These are phyloP conservation scores for Noturus placidus DNA, from an alignment of 2,113 vertebrate genomes.

Conservation along the genomic window DNA sequence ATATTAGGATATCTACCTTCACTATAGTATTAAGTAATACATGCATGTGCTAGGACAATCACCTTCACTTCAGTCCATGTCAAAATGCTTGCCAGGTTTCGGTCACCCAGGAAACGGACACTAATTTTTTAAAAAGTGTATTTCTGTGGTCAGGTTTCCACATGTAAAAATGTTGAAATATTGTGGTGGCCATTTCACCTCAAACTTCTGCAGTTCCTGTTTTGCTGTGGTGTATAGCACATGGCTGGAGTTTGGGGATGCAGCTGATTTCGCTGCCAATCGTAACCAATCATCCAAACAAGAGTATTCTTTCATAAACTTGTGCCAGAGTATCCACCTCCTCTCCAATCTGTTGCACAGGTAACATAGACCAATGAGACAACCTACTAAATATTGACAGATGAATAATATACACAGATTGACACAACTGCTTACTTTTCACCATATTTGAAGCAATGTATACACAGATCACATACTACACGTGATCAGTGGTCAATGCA, in stretches of 20 bases:
- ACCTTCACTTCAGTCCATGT: neutral
- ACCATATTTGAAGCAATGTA: neutral
- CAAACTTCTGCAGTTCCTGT: constrained; percentile 66
- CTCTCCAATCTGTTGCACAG: constrained; percentile 62
- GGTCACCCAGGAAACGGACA: neutral
- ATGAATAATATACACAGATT: neutral
- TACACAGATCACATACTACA: neutral
- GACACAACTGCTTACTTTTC: neutral
- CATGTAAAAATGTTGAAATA: neutral
- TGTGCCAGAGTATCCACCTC: constrained; percentile 67
- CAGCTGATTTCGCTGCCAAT: constrained; percentile 59
- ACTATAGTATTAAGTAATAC: constrained; percentile 18
- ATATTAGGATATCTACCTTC: constrained; percentile 13
- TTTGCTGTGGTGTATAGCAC: constrained; percentile 61
- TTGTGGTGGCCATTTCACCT: constrained; percentile 60
- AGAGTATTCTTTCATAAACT: constrained; percentile 71
- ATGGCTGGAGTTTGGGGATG: constrained; percentile 49
- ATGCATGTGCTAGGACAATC: neutral
- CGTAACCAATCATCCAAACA: constrained; percentile 72
- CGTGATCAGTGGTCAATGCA: neutral
- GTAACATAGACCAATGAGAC: neutral
- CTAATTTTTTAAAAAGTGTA: neutral
- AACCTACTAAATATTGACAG: constrained; percentile 37
- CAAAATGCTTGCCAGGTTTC: neutral
- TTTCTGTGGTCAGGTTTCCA: neutral